phyloP scores from a whole-genome alignment of 2,888 invertebrate genomes.

The Cheiracanthium punctorium region DNA sequence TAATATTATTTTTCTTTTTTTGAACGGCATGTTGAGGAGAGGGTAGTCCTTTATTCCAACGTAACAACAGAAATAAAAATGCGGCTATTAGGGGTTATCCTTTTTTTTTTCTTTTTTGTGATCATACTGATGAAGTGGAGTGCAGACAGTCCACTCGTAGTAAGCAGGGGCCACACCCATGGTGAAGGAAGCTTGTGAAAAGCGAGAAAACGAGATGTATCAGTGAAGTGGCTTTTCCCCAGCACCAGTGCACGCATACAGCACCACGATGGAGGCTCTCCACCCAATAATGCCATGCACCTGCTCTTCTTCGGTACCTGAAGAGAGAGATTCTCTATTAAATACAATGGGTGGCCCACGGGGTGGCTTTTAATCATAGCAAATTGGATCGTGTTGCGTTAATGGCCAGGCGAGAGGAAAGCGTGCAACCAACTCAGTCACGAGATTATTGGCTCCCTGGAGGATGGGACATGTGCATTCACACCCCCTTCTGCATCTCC shows the following conservation, averaged over 20 bases:
- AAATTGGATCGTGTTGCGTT: conserved; percentile 70
- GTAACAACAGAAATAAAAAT: conserved; percentile 18
- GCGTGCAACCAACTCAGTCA: conserved; percentile 48
- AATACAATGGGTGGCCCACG: conserved; percentile 64
- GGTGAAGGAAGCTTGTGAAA: conserved; percentile 45
- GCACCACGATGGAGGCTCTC: conserved; percentile 2
- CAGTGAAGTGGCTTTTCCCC: conserved; percentile 57
- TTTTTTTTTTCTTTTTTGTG: conserved; percentile 32
- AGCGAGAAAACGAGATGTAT: conserved; percentile 60
- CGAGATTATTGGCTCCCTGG: conserved; percentile 60
- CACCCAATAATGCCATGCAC: conserved; percentile 59
- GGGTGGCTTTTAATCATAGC: conserved; percentile 69
- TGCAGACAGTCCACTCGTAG: conserved; percentile 32
- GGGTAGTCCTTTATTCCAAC: background rate
- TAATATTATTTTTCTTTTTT: too few species aligned
- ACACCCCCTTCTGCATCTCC: conserved; percentile 51
- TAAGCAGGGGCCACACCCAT: conserved; percentile 45
- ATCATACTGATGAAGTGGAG: conserved; percentile 40
- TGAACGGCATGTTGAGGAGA: background rate
- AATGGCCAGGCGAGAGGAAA: conserved; percentile 56
- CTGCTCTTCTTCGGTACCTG: conserved; percentile 37
- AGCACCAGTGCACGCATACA: conserved; percentile 22
- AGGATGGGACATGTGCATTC: conserved; percentile 55
- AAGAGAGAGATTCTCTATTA: conserved; percentile 65
- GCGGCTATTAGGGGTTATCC: conserved; percentile 8